These are phyloP conservation scores for Zaprionus camerounensis DNA, from an alignment of 1,140 invertebrate genomes.

Conservation along the genomic window DNA sequence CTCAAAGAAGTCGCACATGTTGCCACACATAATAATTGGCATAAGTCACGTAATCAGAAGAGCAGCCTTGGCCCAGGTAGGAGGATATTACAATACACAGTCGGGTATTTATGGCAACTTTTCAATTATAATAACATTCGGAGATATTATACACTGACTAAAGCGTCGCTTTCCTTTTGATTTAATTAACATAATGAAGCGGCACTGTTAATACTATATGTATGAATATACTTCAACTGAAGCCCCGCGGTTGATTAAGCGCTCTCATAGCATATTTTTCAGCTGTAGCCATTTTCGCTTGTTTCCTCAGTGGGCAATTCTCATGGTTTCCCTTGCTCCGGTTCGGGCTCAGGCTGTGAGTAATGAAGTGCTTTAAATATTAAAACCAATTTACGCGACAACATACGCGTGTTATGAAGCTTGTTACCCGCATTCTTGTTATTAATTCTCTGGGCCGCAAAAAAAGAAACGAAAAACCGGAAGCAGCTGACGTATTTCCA, in stretches of 20 bases:
- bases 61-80: not conserved
- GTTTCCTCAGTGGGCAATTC: not conserved
- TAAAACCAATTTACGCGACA: constrained; percentile 82
- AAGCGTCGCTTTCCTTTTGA: not conserved
- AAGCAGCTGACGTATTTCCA: constrained; percentile 79
- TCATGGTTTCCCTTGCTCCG: not conserved
- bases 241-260: not conserved
- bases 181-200: not conserved
- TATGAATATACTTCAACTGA: not conserved
- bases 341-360: constrained; percentile 35
- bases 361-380: constrained; percentile 82
- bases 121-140: not conserved
- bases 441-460: constrained; percentile 39
- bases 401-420: constrained; percentile 78
- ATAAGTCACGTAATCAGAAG: not conserved
- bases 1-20: not conserved
- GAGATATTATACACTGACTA: not conserved
- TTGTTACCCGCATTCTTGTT: constrained; percentile 65
- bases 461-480: constrained; percentile 18
- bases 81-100: not conserved
- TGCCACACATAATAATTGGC: not conserved
- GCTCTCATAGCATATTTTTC: not conserved
- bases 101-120: not conserved
- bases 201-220: not conserved
- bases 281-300: constrained; percentile 5